Evolutionary conservation across 2,888 invertebrate species (phyloP), one percentile per base, ranked within the genome.

Genomic region (Hemicrepidius hirtus): DNA sequence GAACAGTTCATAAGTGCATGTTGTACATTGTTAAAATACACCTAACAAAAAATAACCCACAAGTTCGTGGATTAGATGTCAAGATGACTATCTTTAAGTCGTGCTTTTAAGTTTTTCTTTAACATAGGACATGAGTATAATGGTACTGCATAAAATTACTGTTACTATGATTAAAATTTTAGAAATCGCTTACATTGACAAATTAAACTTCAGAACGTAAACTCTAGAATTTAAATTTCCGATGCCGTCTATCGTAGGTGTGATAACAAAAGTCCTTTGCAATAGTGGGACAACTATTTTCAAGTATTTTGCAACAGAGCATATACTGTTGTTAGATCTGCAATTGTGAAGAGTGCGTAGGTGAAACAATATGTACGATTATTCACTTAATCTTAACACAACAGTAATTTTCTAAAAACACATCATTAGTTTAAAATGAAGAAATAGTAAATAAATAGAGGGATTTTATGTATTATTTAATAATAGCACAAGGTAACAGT

Each of bases 51-150:
- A 46, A 32, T 49, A 13, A 53, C 53, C 28, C 21, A 21, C 53
- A 21, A 53, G 21, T 13, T 53, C 21, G 21, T 24, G 13, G 28
- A 28, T 21, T 24, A 53, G 28, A 28, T 28, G 13, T 53, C 53
- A 53, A 53, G 53, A 53, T 53, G n/a, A n/a, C 12, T 44, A 20
- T 24, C 21, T 46, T 13, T 32, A 53, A 53, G 12, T 53, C 53
- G 53, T 28, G 53, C 53, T 16, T 24, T 53, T 6, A 9, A n/a
- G 24, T 53, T 53, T 53, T 53, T 32, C 12, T 21, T 10, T 28
- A 32, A 16, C 18, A 44, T 3, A 18, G 13, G 44, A 44, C 44
- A 44, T 16, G 32, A 9, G 7, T 32, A 32, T 32, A 32, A 32
- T 32, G 9, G 32, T 9, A 9, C 32, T 32, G 9, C 3, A 32